A percentile compares a stretch with the other conserved stretches of the same genome.
Evolutionary conservation across 2,113 vertebrate species (phyloP).

Genomic region (Pteruthius melanotis): DNA sequence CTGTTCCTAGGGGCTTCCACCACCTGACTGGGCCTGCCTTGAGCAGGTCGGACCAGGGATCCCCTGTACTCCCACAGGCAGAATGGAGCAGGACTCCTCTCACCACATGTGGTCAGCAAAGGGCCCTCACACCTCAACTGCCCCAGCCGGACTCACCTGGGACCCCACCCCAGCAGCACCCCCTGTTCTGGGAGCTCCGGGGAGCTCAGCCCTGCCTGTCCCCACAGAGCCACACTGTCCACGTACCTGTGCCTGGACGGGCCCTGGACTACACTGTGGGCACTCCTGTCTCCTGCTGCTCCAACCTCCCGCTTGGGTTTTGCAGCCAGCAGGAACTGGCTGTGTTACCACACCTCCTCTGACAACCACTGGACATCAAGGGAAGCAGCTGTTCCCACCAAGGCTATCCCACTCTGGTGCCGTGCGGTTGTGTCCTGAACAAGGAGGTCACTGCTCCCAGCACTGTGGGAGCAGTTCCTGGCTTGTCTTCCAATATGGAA

Average conservation of each 20-base stretch:
- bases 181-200: neutral
- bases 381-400: neutral
- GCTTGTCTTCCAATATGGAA: rapidly evolving
- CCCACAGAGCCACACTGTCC: rapidly evolving
- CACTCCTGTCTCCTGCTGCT: neutral
- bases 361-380: rapidly evolving
- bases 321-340: neutral
- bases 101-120: rapidly evolving
- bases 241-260: neutral
- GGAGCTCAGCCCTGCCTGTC: neutral
- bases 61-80: neutral
- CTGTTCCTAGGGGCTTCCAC: neutral
- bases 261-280: rapidly evolving
- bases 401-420: rapidly evolving
- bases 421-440: neutral
- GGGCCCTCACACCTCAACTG: neutral
- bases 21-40: rapidly evolving
- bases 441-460: neutral
- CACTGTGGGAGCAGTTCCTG: rapidly evolving
- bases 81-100: neutral
- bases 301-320: rapidly evolving
- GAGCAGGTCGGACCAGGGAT: neutral
- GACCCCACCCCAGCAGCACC: neutral
- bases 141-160: neutral
- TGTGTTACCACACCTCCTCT: rapidly evolving